Conservation (phyloP, 2,113 vertebrate species). For the Geococcyx californianus region DNA sequence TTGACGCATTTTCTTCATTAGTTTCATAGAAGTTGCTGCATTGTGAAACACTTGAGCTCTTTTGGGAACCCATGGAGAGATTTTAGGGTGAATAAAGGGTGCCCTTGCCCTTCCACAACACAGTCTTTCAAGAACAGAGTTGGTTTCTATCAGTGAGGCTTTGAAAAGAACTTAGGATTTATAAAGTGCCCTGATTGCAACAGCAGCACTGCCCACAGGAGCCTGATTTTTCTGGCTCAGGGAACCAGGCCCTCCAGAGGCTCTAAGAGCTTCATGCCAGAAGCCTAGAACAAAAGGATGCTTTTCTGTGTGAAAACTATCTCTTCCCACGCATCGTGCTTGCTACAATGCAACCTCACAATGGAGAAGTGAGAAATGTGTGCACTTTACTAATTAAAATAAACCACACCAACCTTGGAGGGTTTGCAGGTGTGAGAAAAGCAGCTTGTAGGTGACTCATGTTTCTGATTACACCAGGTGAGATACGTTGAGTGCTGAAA, state of each 20-base stretch:
- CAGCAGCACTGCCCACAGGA: not conserved
- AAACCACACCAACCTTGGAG: not conserved
- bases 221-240: conserved; percentile 32
- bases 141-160: not conserved
- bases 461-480: not conserved
- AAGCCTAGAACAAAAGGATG: conserved; percentile 18
- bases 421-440: not conserved
- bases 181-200: not conserved
- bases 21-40: not conserved
- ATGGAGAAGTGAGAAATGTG: not conserved
- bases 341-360: not conserved
- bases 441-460: not conserved
- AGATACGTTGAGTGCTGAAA: not conserved
- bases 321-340: not conserved
- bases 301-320: not conserved
- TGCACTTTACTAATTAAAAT: not conserved
- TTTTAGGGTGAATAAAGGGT: not conserved
- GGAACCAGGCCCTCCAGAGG: conserved; percentile 14
- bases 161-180: not conserved
- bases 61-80: not conserved
- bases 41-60: not conserved
- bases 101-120: not conserved
- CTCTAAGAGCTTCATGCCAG: not conserved
- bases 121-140: not conserved
- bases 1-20: not conserved